Base-by-base conservation (phyloP, 2,888 invertebrate genomes). In the Drosophila neoperkinsi region DNA sequence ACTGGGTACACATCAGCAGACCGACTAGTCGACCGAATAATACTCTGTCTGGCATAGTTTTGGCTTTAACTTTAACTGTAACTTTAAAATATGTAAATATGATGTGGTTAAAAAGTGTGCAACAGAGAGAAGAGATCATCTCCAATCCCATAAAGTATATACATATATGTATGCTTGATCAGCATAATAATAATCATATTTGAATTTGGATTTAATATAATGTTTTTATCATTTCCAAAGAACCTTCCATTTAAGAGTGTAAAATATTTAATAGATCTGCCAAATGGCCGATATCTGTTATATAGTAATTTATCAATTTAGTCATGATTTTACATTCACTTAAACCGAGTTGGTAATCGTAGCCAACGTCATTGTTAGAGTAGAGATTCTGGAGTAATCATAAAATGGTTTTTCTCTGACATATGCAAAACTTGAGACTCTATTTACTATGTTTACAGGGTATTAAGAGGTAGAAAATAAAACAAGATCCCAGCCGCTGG, bases 71-170 rank as follows among this genome's bases (percentile, higher is more conserved):
- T 34, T 28, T 28, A 28, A 28, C 34, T 34, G 0, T 28, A 28
- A 28, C 28, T 0, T 28, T 28, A 28, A 28, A 28, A 28, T 28
- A 28, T 28, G 5, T n/a, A 6, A 6, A n/a, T 6, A 43, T 3
- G 0, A 6, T 41, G n/a, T 10, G 10, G n/a, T 2, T 41, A 0
- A 1, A 4, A 10, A 4, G 0, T 41, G 2, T 4, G 10, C 4
- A 41, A 10, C 10, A 10, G n/a, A 10, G n/a, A 41, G n/a, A 10
- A 38, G 4, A n/a, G 10, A n/a, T 4, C 38, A n/a, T n/a, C 10
- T 41, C 1, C 43, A 43, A 1, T 0, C 1, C 3, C 6, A 21
- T 21, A 6, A 21, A 11, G 3, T 13, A 7, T 13, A 43, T 43
- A 1, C 6, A 0, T 13, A 0, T 46, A 43, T n/a, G 10, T 41